phyloP scores from a whole-genome alignment of 2,113 vertebrate species.

The Montifringilla adamsi region DNA sequence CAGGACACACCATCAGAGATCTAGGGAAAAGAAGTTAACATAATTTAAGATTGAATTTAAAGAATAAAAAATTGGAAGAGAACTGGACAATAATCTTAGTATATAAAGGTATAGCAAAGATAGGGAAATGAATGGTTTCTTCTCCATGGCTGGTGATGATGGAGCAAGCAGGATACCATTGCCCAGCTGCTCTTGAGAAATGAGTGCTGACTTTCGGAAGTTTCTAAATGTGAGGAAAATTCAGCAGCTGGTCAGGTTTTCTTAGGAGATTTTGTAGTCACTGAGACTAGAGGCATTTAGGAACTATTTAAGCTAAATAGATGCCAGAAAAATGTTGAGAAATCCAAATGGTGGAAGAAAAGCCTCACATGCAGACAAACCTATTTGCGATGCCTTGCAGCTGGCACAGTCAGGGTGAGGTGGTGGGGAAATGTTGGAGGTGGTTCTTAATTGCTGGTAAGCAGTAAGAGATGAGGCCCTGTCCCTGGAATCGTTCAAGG shows the following conservation, averaged over 20 bases:
- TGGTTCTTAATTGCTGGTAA: not conserved
- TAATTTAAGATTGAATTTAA: not conserved
- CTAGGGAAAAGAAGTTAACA: not conserved
- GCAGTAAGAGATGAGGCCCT: not conserved
- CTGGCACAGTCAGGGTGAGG: fast-evolving
- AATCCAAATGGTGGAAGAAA: fast-evolving
- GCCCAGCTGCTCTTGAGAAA: fast-evolving
- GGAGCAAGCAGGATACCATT: not conserved
- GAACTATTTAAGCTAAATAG: not conserved
- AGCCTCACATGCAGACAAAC: not conserved
- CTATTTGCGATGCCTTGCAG: not conserved
- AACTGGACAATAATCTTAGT: not conserved
- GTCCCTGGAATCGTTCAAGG: not conserved
- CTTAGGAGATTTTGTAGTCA: not conserved
- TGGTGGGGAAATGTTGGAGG: not conserved
- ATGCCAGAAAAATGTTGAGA: not conserved
- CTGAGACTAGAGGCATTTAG: not conserved
- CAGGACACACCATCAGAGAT: not conserved
- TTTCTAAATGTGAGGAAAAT: not conserved
- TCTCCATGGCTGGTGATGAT: fast-evolving
- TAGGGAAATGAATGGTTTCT: not conserved
- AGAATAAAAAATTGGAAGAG: not conserved
- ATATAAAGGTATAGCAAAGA: not conserved
- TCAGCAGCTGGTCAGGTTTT: not conserved
- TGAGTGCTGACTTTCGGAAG: not conserved